These are phyloP conservation scores for Lamprologus speciosus DNA, from an alignment of 2,113 vertebrate genomes.

Conservation along the genomic window DNA sequence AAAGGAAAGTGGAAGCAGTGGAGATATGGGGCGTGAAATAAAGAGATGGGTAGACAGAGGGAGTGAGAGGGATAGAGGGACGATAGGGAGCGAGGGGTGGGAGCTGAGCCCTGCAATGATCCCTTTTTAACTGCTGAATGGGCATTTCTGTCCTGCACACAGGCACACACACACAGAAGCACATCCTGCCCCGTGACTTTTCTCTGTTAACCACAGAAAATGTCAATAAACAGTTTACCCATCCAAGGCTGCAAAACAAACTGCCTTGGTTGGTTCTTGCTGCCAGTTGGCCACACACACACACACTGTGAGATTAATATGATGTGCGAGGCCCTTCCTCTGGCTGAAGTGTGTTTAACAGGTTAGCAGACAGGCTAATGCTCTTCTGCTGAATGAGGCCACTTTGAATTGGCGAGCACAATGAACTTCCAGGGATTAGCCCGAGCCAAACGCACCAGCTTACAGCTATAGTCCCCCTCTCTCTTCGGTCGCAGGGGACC, in stretches of 20 bases:
- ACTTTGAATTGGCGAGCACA: slow-evolving; percentile 49
- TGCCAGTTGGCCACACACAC: slow-evolving; percentile 42
- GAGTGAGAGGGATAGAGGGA: not conserved
- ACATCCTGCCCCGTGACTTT: slow-evolving; percentile 38
- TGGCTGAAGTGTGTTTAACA: slow-evolving; percentile 9
- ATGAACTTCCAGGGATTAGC: slow-evolving; percentile 63
- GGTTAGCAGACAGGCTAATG: slow-evolving; percentile 57
- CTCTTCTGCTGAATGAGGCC: slow-evolving; percentile 31
- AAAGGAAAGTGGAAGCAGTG: not conserved
- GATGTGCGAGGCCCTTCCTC: not conserved
- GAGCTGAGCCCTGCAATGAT: slow-evolving; percentile 35
- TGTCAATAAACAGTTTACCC: slow-evolving; percentile 69
- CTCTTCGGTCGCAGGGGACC: slow-evolving; percentile 31
- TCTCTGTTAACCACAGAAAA: slow-evolving; percentile 61
- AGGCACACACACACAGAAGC: not conserved
- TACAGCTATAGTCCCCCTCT: slow-evolving; percentile 19
- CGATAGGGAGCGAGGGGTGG: not conserved
- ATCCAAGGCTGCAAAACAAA: slow-evolving; percentile 55
- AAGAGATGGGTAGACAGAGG: slow-evolving; percentile 4
- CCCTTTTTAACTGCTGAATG: slow-evolving; percentile 55
- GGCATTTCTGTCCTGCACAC: slow-evolving; percentile 19
- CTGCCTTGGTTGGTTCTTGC: slow-evolving; percentile 26
- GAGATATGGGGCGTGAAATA: slow-evolving; percentile 31
- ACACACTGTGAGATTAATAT: slow-evolving; percentile 41
- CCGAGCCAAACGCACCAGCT: slow-evolving; percentile 30